Evolutionary conservation across 2,888 invertebrate species (phyloP).

Genomic region (Drosophila austrosaltans): DNA sequence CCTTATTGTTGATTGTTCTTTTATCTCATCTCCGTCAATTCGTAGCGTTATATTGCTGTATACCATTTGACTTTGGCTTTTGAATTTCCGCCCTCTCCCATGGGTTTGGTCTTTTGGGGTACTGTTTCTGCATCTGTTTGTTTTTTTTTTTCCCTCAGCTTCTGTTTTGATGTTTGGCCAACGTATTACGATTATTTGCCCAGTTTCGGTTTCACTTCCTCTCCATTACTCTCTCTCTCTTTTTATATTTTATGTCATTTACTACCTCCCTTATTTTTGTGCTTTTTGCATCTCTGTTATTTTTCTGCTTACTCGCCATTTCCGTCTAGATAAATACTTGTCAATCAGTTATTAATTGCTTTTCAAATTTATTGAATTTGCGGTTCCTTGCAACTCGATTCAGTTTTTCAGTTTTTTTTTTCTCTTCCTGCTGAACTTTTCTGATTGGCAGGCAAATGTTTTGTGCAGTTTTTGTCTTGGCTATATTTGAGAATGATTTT

Average conservation of each 20-base stretch:
- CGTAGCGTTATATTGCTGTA: conserved; percentile 74
- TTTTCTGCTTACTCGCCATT: conserved; percentile 36
- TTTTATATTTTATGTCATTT: conserved; percentile 13
- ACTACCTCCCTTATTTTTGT: conserved; percentile 3
- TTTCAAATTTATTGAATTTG: conserved; percentile 80
- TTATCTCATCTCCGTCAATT: conserved; percentile 80
- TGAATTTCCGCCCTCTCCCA: conserved; percentile 73
- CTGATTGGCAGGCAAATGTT: conserved; percentile 51
- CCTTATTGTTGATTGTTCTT: conserved; percentile 79
- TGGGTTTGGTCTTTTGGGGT: conserved; percentile 35
- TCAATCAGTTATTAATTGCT: conserved; percentile 82
- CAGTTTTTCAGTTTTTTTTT: conserved; percentile 21
- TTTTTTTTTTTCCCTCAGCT: background rate
- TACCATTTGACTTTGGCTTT: conserved; percentile 79
- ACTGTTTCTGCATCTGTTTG: conserved; percentile 6
- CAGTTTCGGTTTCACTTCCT: conserved; percentile 47
- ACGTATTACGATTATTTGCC: conserved; percentile 57
- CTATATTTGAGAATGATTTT: conserved; percentile 2
- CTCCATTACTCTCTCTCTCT: conserved; percentile 17
- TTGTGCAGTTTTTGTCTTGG: conserved; percentile 19
- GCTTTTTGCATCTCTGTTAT: conserved; percentile 33
- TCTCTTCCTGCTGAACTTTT: background rate
- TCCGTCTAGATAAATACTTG: conserved; percentile 76
- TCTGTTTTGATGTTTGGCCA: conserved; percentile 55
- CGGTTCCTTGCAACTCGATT: conserved; percentile 50